phyloP scores from a whole-genome alignment of 2,888 invertebrate species.

The Selenia dentaria region DNA sequence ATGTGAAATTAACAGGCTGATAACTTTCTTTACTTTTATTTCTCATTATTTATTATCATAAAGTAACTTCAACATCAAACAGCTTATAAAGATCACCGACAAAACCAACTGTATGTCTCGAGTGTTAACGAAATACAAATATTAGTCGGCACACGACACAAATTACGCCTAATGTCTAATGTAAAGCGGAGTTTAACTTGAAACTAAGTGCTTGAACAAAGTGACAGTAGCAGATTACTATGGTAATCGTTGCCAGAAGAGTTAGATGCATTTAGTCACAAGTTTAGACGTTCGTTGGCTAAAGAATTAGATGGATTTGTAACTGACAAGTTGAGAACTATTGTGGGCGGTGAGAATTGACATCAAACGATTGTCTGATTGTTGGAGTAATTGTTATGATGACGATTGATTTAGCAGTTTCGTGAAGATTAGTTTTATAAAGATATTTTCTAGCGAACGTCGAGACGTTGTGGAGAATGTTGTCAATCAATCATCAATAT shows the following conservation, averaged over 20 bases:
- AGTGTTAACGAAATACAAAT: slow-evolving; percentile 81
- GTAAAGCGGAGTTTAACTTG: slow-evolving; percentile 76
- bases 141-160: slow-evolving; percentile 75
- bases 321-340: slow-evolving; percentile 12
- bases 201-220: slow-evolving; percentile 81
- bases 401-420: slow-evolving; percentile 26
- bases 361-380: slow-evolving; percentile 31
- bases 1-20: too few relatives aligned
- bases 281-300: slow-evolving; percentile 25
- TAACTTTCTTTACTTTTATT: too few relatives aligned
- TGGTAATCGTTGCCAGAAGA: slow-evolving; percentile 39
- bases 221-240: slow-evolving; percentile 62
- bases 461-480: too few relatives aligned
- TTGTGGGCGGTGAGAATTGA: slow-evolving; percentile 36
- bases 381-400: slow-evolving; percentile 15
- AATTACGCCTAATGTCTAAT: slow-evolving; percentile 80
- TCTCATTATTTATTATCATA: too few relatives aligned
- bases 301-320: slow-evolving; percentile 35
- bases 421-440: slow-evolving; percentile 26
- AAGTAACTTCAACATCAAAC: too few relatives aligned
- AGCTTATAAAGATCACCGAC: slow-evolving; percentile 20
- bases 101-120: slow-evolving; percentile 50
- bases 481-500: too few relatives aligned
- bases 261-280: slow-evolving; percentile 31
- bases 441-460: too few relatives aligned